phyloP scores from a whole-genome alignment of 2,888 invertebrate species.

The Synergus gifuensis region DNA sequence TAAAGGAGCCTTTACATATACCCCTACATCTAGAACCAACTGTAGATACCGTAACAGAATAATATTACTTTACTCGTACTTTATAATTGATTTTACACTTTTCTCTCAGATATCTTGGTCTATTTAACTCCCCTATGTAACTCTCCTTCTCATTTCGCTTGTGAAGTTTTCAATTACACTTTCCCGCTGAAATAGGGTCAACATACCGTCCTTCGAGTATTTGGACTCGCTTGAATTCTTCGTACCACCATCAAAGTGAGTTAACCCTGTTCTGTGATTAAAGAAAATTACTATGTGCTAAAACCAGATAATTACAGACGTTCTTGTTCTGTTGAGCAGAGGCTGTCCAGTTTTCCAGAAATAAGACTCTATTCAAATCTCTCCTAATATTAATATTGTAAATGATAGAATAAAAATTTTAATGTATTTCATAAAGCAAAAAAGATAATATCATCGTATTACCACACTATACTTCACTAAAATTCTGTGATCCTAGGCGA shows the following conservation, averaged over 20 bases:
- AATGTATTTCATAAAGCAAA: neutral
- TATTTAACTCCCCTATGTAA: too few relatives aligned
- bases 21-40: neutral
- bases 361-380: conserved; percentile 19
- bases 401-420: conserved; percentile 41
- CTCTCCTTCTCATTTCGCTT: too few relatives aligned
- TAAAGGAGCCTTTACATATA: too few relatives aligned
- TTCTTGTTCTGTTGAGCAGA: conserved; percentile 51
- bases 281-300: conserved; percentile 74
- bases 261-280: conserved; percentile 73
- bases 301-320: conserved; percentile 73
- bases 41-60: too few relatives aligned
- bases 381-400: neutral
- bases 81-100: too few relatives aligned
- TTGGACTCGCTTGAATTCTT: conserved; percentile 49
- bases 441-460: conserved; percentile 22
- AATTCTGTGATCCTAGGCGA: too few relatives aligned
- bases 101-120: too few relatives aligned
- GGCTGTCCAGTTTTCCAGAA: conserved; percentile 51
- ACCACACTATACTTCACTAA: too few relatives aligned
- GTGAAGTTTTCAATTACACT: too few relatives aligned
- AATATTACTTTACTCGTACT: too few relatives aligned
- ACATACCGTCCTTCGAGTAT: neutral
- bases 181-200: too few relatives aligned
- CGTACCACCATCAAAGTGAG: conserved; percentile 66